Percentiles rank a stretch among this genome's conserved stretches.
Evolutionary conservation across 2,888 invertebrate species (phyloP).

Genomic region (Ectropis crepuscularia): DNA sequence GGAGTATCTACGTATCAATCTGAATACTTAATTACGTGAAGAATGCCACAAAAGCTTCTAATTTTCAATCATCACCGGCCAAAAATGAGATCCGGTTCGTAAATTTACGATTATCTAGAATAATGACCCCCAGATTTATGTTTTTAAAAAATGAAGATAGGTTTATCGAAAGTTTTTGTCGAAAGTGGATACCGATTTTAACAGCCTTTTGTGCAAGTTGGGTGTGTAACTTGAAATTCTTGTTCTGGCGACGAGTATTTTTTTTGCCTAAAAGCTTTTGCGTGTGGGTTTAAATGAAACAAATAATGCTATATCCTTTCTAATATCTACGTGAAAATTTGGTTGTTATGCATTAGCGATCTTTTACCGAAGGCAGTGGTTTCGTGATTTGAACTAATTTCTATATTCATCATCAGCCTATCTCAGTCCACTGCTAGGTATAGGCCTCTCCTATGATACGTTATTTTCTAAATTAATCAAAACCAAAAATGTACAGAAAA

Average conservation of each 20-base stretch:
- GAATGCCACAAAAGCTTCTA: conserved; percentile 36
- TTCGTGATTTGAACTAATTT: too few species aligned
- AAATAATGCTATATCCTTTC: too few species aligned
- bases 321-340: too few species aligned
- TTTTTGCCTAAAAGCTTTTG: background rate
- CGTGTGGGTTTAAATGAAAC: too few species aligned
- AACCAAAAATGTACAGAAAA: too few species aligned
- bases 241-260: conserved; percentile 12
- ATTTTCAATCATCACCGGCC: conserved; percentile 33
- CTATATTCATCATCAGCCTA: too few species aligned
- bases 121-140: conserved; percentile 26
- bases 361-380: too few species aligned
- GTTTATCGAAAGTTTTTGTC: conserved; percentile 27
- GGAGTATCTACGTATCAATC: background rate
- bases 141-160: conserved; percentile 14
- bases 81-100: conserved; percentile 38
- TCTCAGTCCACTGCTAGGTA: too few species aligned
- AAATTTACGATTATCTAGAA: conserved; percentile 25
- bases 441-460: too few species aligned
- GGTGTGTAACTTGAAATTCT: conserved; percentile 24
- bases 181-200: conserved; percentile 25
- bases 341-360: too few species aligned
- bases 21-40: conserved; percentile 13
- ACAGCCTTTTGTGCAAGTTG: conserved; percentile 17
- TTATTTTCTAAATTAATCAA: too few species aligned